phyloP scores from a whole-genome alignment of 2,113 vertebrate genomes.

The Mormyrus lacerda region DNA sequence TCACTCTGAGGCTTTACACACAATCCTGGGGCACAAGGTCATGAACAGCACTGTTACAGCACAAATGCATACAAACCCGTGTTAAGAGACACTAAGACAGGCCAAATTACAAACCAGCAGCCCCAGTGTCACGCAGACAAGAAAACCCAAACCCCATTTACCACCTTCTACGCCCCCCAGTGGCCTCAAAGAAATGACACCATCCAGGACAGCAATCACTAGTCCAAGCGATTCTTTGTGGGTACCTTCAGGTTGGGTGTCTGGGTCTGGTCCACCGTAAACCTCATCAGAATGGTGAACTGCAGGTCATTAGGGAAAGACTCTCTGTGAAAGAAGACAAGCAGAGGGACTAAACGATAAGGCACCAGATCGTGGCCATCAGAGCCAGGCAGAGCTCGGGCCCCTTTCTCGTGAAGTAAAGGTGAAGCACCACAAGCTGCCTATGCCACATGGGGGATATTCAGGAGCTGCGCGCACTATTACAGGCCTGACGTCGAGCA shows the following conservation, averaged over 20 bases:
- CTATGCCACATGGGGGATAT: neutral
- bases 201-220: neutral
- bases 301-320: slow-evolving; percentile 94
- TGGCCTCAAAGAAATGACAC: neutral
- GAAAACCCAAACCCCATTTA: neutral
- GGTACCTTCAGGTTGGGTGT: slow-evolving; percentile 91
- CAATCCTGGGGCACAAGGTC: neutral
- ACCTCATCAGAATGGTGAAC: slow-evolving; percentile 96
- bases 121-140: neutral
- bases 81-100: neutral
- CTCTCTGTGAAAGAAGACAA: slow-evolving; percentile 66
- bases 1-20: neutral
- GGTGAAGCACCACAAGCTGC: neutral
- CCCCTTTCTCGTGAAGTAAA: neutral
- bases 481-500: no score
- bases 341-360: neutral
- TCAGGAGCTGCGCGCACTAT: no score
- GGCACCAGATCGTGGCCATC: neutral
- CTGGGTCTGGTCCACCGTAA: slow-evolving; percentile 97
- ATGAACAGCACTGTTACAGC: neutral
- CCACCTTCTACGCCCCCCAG: neutral
- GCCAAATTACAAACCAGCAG: neutral
- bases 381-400: no score
- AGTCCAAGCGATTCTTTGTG: neutral
- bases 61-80: neutral